Evolutionary conservation across 2,888 invertebrate genomes (phyloP), one percentile per base, ranked within the genome.

Genomic region (Anoplius nigerrimus): DNA sequence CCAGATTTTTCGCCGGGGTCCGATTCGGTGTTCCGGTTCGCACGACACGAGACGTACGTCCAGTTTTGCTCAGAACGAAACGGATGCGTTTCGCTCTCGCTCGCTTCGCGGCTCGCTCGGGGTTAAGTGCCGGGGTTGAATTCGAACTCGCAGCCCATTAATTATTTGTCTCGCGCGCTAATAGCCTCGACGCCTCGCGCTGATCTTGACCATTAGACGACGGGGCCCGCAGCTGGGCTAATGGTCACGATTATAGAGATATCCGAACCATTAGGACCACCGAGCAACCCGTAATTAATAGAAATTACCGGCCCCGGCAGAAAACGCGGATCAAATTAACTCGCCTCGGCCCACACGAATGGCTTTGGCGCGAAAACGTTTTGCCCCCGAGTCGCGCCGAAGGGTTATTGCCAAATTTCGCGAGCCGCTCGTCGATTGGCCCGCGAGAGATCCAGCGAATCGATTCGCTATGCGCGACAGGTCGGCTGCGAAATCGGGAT

Each of bases 211-310:
- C 62, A 63, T 76, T 76, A 69, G 62, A 62, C 54, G 64, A 27
- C 63, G 52, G 61, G 34, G 16, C n/a, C n/a, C n/a, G n/a, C 46
- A 16, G 61, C 58, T 45, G 54, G 52, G 34, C 71, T 74, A 76
- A 77, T 70, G 59, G 48, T 68, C 62, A 51, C 53, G 61, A 76
- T 67, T 66, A 56, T 51, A 56, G 58, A 67, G 59, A 63, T 63
- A 74, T 21, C 18, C 48, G 52, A 48, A 53, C 56, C 58, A 62
- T 71, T 69, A 66, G 45, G 18, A 60, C 57, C 66, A 52, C 52
- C 57, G 45, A 43, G 27, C 43, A 71, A 66, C 68, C 55, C 67
- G 62, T 61, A 74, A 74, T 76, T 76, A 76, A 76, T 74, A 73
- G 57, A 71, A 59, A 59, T 64, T 52, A 66, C 56, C 20, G 27